phyloP scores from a whole-genome alignment of 92 coral and sea anemone species.

The Epizoanthus ramosus region DNA sequence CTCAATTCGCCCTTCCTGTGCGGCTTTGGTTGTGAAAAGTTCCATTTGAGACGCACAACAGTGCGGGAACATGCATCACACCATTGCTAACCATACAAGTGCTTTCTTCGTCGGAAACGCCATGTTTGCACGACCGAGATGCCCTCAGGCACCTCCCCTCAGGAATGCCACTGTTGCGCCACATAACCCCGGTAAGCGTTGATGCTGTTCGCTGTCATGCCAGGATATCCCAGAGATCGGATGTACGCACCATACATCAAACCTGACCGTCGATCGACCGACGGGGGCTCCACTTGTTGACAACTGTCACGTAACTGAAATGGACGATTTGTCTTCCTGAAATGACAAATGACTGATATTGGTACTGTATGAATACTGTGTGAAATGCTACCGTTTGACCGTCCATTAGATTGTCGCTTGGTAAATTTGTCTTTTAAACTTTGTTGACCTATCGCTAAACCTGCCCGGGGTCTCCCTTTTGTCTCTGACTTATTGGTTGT shows the following conservation, averaged over 20 bases:
- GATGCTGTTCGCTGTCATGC: conserved; percentile 53
- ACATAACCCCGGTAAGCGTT: conserved; percentile 54
- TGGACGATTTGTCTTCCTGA: conserved; percentile 70
- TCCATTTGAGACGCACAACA: too few relatives aligned
- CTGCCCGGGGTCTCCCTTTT: too few relatives aligned
- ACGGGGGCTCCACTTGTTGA: conserved; percentile 71
- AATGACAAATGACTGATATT: neutral
- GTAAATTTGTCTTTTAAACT: too few relatives aligned
- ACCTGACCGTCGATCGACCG: conserved; percentile 66
- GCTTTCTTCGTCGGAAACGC: neutral
- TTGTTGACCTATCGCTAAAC: too few relatives aligned
- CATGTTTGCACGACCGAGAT: neutral
- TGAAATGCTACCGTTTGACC: too few relatives aligned
- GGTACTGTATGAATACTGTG: too few relatives aligned
- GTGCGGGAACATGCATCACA: too few relatives aligned
- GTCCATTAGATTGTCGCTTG: too few relatives aligned
- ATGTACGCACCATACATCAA: conserved; percentile 66
- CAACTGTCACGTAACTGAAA: conserved; percentile 63
- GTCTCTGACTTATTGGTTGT: too few relatives aligned
- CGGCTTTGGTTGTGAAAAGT: too few relatives aligned
- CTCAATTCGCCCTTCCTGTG: too few relatives aligned
- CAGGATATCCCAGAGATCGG: conserved; percentile 62
- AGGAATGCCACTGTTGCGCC: conserved; percentile 45
- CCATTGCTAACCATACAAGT: too few relatives aligned
- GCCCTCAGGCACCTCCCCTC: neutral